Evolutionary conservation across 2,797 vertebrate species (phyloP), one percentile per base, ranked within the genome.

Genomic region (Phataginus tetradactyla): DNA sequence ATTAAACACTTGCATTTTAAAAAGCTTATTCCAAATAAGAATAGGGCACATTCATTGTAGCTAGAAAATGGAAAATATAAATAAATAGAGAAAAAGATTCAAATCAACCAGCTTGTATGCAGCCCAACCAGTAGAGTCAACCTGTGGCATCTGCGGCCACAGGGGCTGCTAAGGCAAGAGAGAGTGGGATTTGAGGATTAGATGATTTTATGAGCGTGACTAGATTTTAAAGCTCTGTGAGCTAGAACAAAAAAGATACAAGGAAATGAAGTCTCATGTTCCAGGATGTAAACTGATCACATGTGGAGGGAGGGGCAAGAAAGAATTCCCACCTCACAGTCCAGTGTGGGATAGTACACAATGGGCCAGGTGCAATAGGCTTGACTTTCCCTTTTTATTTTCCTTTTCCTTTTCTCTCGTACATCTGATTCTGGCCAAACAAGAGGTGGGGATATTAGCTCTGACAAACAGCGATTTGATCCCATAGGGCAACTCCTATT

Each of bases 191-290:
- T 94, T 91, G 71, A 95, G 87, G 96, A 98, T 87, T 71, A 55
- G 66, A 95, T 72, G 74, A 92, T 95, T 98, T 97, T 95, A 98
- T 39, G 93, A 97, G 90, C 91, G 77, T 98, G 96, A 97, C 96
- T 95, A 96, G 37, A 90, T 86, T 98, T 98, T 97, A 97, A 87
- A 98, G 96, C 72, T 96, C 75, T 51, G 45, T 90, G 84, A 98
- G 55, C 80, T 94, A 7, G 34, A 97, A 98, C 91, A 98, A 97
- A 97, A 95, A 96, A 98, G 95, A 97, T 92, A 94, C 77, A 89
- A 95, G 94, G 92, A 98, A 98, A 98, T 96, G 95, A 98, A 81
- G 94, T 98, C 90, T 98, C 97, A 93, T 27, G 96, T 98, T 94
- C 96, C 92, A 98, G 97, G 95, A 97, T 81, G 80, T 97, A 97